phyloP scores from a whole-genome alignment of 2,797 vertebrate species.

The Diglossa cyanea region DNA sequence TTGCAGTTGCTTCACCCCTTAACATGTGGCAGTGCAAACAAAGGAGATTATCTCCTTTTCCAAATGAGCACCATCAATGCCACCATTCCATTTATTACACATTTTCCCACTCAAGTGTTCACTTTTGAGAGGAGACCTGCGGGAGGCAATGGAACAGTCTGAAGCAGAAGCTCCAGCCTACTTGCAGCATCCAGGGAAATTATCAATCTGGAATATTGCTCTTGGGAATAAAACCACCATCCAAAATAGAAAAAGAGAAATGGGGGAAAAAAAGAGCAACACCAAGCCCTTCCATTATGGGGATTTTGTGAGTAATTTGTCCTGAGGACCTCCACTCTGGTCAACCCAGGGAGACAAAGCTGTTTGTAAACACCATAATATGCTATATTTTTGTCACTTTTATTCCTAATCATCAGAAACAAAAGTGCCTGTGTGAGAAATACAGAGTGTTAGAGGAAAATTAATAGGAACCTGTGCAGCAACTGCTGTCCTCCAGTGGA shows the following conservation, averaged over 20 bases:
- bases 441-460: neutral
- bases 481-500: neutral
- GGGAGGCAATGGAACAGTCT: neutral
- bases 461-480: neutral
- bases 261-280: rapidly evolving
- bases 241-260: neutral
- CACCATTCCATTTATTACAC: neutral
- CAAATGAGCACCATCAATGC: neutral
- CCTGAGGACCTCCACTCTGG: neutral
- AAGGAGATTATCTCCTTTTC: neutral
- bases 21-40: neutral
- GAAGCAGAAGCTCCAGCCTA: neutral
- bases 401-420: neutral
- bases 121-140: neutral
- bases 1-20: neutral
- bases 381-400: neutral
- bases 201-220: neutral
- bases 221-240: neutral
- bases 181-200: neutral
- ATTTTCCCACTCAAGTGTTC: neutral
- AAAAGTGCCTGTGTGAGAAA: neutral
- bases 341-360: neutral
- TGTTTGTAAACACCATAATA: neutral
- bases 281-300: neutral
- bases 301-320: neutral